These are phyloP conservation scores for Platygyra sinensis DNA, from an alignment of 64 coral and sea anemone genomes.

Conservation along the genomic window DNA sequence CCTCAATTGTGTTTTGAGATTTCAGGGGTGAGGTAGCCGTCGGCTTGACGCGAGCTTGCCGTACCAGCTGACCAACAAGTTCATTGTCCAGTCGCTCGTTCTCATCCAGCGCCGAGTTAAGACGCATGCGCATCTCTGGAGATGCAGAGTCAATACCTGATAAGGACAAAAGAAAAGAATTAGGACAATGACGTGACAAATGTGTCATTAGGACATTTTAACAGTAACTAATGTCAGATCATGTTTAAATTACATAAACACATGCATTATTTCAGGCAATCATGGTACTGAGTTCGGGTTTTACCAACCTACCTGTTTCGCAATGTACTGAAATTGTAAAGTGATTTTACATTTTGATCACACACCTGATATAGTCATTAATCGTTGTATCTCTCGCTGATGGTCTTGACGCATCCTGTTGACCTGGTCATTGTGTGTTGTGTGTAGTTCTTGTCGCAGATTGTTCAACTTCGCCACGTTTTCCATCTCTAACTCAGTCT, in stretches of 20 bases:
- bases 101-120: slow-evolving; percentile 54
- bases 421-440: slow-evolving; percentile 64
- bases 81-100: slow-evolving; percentile 50
- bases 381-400: slow-evolving; percentile 59
- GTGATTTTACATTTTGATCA: background rate
- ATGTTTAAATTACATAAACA: too few species aligned
- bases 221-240: too few species aligned
- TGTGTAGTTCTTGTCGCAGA: slow-evolving; percentile 61
- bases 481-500: slow-evolving; percentile 55
- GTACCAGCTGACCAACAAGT: slow-evolving; percentile 49
- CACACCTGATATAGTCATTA: slow-evolving; percentile 55
- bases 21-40: slow-evolving; percentile 18
- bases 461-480: slow-evolving; percentile 65
- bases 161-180: background rate
- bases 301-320: too few species aligned
- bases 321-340: background rate
- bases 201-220: background rate
- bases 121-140: slow-evolving; percentile 56
- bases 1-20: slow-evolving; percentile 48
- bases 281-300: too few species aligned
- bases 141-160: slow-evolving; percentile 44
- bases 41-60: slow-evolving; percentile 16
- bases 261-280: too few species aligned
- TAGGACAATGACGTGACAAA: background rate
- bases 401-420: slow-evolving; percentile 81